Base-by-base conservation (phyloP, 2,113 vertebrate genomes). In the Taurulus bubalis region DNA sequence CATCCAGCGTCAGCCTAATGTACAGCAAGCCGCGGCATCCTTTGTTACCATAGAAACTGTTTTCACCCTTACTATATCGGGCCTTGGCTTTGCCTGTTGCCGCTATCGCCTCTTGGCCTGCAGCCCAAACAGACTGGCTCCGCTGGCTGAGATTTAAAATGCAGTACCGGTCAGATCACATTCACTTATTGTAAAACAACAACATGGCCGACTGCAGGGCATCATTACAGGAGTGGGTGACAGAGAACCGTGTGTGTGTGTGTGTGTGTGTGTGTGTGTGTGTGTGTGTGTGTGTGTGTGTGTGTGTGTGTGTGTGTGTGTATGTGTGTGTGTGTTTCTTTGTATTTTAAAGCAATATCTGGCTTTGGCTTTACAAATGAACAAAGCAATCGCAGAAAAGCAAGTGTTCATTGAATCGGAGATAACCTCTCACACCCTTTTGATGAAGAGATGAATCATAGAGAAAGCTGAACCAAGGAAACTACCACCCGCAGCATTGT, bases 1-100 rank as follows among this genome's bases (percentile, higher is more conserved):
- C 26, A n/a, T 67, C 16, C 30, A 59, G 26, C 3, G 8, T 55
- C 4, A 0, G 16, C 22, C 58, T 58, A 81, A 79, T 56, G 55
- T 56, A 53, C 14, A 24, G n/a, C 28, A 28, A 73, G 32, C 8
- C 14, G 34, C 59, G 79, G 73, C 83, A 85, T 78, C 34, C 65
- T 72, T 49, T 66, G 77, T 86, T 83, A 18, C 79, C 70, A 66
- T 84, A 55, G 71, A 20, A 73, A 90, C 89, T 2, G 53, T 32
- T 40, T 34, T 42, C 56, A 11, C 24, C 56, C 38, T 70, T 20
- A 7, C 28, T 9, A n/a, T 45, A 56, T 24, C 15, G 16, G 75
- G 51, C 65, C 63, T 10, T 58, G 53, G 51, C 68, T 67, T 9
- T 66, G 53, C 45, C n/a, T 62, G 62, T 63, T 77, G 60, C 42